A percentile compares a stretch with the other conserved stretches of the same genome.
These are phyloP conservation scores for Pseudoatta argentina DNA, from an alignment of 1,140 invertebrate species.

Conservation along the genomic window DNA sequence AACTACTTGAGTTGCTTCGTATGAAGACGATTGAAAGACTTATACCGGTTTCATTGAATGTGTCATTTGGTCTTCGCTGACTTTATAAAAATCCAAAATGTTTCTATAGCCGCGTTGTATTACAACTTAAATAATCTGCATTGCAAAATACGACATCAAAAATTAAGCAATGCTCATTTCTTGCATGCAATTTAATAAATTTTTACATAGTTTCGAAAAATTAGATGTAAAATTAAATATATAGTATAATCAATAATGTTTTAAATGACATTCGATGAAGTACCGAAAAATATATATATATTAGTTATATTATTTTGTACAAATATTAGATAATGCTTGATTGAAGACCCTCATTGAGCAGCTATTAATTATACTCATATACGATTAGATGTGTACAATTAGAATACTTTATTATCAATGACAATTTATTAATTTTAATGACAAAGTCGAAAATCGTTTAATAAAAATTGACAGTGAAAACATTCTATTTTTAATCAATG, in stretches of 20 bases:
- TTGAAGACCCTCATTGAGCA: slow-evolving; percentile 73
- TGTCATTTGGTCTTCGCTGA: not conserved
- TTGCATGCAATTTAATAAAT: not conserved
- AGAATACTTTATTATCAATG: too few species aligned
- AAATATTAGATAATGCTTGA: slow-evolving; percentile 56
- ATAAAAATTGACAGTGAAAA: too few species aligned
- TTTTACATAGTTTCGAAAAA: not conserved
- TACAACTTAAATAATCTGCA: not conserved
- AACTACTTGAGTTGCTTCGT: slow-evolving; percentile 25
- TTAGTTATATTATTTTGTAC: slow-evolving; percentile 51
- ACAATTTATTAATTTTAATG: too few species aligned
- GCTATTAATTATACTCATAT: slow-evolving; percentile 62
- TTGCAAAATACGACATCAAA: not conserved
- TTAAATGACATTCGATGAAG: slow-evolving; percentile 1
- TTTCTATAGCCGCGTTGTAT: not conserved
- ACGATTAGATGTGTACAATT: not conserved
- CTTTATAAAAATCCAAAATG: not conserved
- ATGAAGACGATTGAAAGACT: not conserved
- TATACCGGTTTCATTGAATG: not conserved
- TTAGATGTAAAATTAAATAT: slow-evolving; percentile 21
- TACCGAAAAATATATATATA: not conserved
- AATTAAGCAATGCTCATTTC: not conserved
- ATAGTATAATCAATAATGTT: not conserved
- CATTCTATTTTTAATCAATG: too few species aligned
- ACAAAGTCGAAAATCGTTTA: too few species aligned